Evolutionary conservation across 2,888 invertebrate species (phyloP), one percentile per base, ranked within the genome.

Genomic region (Drosophila nr. perissopoda): DNA sequence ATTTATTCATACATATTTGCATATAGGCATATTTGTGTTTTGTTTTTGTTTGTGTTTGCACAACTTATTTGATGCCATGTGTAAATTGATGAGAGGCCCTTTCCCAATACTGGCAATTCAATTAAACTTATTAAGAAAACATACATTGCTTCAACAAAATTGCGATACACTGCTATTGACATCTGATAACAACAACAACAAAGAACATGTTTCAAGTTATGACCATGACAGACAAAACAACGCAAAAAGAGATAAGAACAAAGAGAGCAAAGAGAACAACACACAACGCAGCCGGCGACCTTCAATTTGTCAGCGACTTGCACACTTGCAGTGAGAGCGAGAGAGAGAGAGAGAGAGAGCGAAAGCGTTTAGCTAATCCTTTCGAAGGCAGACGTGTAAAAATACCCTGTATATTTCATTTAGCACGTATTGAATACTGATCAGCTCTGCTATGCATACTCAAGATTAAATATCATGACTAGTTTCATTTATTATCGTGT

Each of bases 81-180:
- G 72, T 40, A 68, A 56, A 68, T 72, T 67, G 69, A 79, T 52
- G 29, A 38, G 53, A 33, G 46, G 29, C 42, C 25, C 18, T 68
- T 53, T 57, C 31, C 40, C 66, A 57, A 67, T 66, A 57, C 71
- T 68, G 60, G 68, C 71, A 82, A 73, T 81, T 86, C 76, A 83
- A 88, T 83, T 70, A 74, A 69, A 77, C 38, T 64, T 73, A 73
- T 79, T 66, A 57, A 67, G 40, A 48, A 61, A 42, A 42, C 64
- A 67, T 53, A 67, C 54, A 60, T 31, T 42, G 48, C 18, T 48
- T 65, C 48, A 60, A 63, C 56, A 61, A 65, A 46, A 54, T 63
- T 70, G 63, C 48, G 66, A 68, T 65, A 68, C 64, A 65, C 40
- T 74, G 62, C 57, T 60, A 25, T 34, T 57, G 51, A 57, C 27